phyloP scores from a whole-genome alignment of 1,140 invertebrate genomes.

The Hetaerina americana region DNA sequence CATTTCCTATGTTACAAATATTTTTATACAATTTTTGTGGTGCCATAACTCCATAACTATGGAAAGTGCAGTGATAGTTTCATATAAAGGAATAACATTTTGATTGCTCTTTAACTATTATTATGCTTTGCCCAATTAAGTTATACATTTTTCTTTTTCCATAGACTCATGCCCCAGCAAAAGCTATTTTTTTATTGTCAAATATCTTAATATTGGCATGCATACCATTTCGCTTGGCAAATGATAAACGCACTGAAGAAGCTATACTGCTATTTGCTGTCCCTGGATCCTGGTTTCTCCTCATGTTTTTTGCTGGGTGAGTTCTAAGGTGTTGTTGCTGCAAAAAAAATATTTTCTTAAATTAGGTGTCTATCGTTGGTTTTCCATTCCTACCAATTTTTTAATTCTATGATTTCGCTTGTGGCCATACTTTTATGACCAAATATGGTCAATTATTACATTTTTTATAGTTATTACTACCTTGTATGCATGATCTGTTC shows the following conservation, averaged over 20 bases:
- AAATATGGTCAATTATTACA: too few species aligned
- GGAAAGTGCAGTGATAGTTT: too few species aligned
- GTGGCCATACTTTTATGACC: too few species aligned
- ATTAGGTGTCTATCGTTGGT: background rate
- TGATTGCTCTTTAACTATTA: too few species aligned
- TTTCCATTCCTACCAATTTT: too few species aligned
- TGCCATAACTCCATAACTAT: too few species aligned
- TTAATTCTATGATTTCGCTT: too few species aligned
- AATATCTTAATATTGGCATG: conserved; percentile 86
- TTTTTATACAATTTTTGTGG: too few species aligned
- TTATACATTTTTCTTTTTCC: conserved; percentile 17
- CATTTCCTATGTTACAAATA: too few species aligned
- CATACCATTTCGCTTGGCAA: conserved; percentile 72
- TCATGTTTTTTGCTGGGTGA: conserved; percentile 98
- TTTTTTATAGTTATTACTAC: too few species aligned
- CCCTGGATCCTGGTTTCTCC: conserved; percentile 89
- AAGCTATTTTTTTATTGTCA: conserved; percentile 83
- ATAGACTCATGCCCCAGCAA: conserved; percentile 83
- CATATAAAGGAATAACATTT: too few species aligned
- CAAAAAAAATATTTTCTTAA: background rate
- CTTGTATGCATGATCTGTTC: too few species aligned
- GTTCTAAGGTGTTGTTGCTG: conserved; percentile 13
- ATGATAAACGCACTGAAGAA: conserved; percentile 70
- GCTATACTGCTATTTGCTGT: conserved; percentile 82
- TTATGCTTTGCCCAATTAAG: background rate